A percentile compares a stretch with the other conserved stretches of the same genome.
Conservation (phyloP, 2,113 vertebrate species). For the Psettodes erumei region DNA sequence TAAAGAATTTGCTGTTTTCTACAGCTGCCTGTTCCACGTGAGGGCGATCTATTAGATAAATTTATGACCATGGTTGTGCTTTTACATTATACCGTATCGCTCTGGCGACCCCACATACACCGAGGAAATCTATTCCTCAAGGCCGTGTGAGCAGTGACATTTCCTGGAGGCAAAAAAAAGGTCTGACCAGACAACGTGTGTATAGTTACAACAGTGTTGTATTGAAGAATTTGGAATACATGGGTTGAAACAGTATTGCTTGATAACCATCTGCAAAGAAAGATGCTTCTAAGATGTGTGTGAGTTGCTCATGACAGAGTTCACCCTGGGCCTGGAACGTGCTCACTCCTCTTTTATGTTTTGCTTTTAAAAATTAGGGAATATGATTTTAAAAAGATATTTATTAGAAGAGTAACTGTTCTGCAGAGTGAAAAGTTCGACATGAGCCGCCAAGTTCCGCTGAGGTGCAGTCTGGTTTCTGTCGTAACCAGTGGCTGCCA, state of each 20-base stretch:
- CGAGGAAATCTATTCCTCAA: slow-evolving; percentile 28
- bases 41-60: neutral
- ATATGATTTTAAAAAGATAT: slow-evolving; percentile 18
- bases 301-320: neutral
- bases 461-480: slow-evolving; percentile 39
- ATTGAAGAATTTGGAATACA: slow-evolving; percentile 17
- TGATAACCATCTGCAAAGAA: slow-evolving; percentile 32
- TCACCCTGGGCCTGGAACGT: neutral
- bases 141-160: slow-evolving; percentile 35
- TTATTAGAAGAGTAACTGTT: slow-evolving; percentile 1
- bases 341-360: slow-evolving; percentile 4
- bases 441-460: slow-evolving; percentile 47
- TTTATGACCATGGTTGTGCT: slow-evolving; percentile 40
- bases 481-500: slow-evolving; percentile 67
- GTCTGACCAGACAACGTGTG: slow-evolving; percentile 21
- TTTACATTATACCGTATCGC: slow-evolving; percentile 32
- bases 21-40: slow-evolving; percentile 34
- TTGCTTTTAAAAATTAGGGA: neutral
- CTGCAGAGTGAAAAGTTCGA: slow-evolving; percentile 2
- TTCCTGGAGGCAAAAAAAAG: slow-evolving; percentile 56
- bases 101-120: slow-evolving; percentile 12
- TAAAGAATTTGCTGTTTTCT: slow-evolving; percentile 46
- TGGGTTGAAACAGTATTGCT: slow-evolving; percentile 65
- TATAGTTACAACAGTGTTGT: slow-evolving; percentile 70
- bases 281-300: slow-evolving; percentile 18